phyloP scores from a whole-genome alignment of 2,888 invertebrate genomes.

The Machimus atricapillus region DNA sequence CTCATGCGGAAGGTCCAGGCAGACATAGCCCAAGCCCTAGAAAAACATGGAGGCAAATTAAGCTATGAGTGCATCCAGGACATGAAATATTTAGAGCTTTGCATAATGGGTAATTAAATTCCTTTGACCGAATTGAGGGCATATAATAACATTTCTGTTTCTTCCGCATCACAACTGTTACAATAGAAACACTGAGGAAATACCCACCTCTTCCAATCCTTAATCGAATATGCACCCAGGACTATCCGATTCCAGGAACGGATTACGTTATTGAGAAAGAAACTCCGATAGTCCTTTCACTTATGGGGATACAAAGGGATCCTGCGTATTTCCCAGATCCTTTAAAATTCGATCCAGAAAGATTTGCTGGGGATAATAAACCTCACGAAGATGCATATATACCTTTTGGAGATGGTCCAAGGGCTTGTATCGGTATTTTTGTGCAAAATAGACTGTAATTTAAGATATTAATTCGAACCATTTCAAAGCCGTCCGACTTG shows the following conservation, averaged over 20 bases:
- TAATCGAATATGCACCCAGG: conserved; percentile 59
- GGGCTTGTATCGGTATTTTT: conserved; percentile 54
- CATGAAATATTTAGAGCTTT: conserved; percentile 62
- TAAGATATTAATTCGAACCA: neutral
- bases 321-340: conserved; percentile 61
- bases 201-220: conserved; percentile 62
- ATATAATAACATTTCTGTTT: neutral
- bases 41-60: conserved; percentile 55
- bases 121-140: neutral
- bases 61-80: conserved; percentile 62
- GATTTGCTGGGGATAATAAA: conserved; percentile 56
- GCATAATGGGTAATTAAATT: conserved; percentile 57
- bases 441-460: neutral
- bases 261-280: conserved; percentile 57
- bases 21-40: conserved; percentile 58
- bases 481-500: conserved; percentile 55
- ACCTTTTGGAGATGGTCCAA: conserved; percentile 61
- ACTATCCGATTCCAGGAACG: conserved; percentile 56
- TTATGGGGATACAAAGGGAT: conserved; percentile 61
- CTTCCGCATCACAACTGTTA: neutral
- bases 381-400: conserved; percentile 55
- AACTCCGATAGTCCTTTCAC: conserved; percentile 57
- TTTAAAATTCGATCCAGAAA: conserved; percentile 60
- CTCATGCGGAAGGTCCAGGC: conserved; percentile 56
- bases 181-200: conserved; percentile 59